Percentiles rank a stretch among this genome's conserved stretches.
Conservation (phyloP, 92 coral and sea anemone genomes). For the Plumapathes pennacea region DNA sequence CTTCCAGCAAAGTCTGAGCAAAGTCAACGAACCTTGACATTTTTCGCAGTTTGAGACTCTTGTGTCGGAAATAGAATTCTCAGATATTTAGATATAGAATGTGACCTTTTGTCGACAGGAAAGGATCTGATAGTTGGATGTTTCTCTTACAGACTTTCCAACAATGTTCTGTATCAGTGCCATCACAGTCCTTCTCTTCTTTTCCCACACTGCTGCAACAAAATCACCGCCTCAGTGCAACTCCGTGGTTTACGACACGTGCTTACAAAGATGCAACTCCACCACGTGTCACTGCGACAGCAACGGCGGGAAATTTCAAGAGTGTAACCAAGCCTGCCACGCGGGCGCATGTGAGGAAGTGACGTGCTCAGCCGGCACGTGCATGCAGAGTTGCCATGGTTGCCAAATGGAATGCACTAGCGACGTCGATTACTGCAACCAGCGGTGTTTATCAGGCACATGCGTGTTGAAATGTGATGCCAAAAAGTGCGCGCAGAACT, state of each 20-base stretch:
- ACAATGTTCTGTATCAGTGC: too few species aligned
- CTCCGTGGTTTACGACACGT: conserved; percentile 37
- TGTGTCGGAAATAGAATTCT: too few species aligned
- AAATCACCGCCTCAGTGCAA: conserved; percentile 18
- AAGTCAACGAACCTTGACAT: too few species aligned
- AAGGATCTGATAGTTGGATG: too few species aligned
- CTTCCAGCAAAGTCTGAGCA: too few species aligned
- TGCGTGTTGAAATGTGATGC: conserved; percentile 71
- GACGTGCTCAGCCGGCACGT: conserved; percentile 62
- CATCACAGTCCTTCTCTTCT: too few species aligned
- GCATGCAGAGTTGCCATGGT: conserved; percentile 72
- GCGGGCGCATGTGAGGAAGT: conserved; percentile 43
- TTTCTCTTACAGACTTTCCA: too few species aligned
- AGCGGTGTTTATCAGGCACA: conserved; percentile 70
- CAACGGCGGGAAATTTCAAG: conserved; percentile 18
- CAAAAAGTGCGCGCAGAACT: conserved; percentile 44
- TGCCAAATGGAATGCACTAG: conserved; percentile 84
- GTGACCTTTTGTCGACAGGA: too few species aligned
- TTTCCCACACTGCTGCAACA: conserved; percentile 3
- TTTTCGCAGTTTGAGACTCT: too few species aligned
- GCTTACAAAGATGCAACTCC: conserved; percentile 67
- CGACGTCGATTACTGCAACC: conserved; percentile 77
- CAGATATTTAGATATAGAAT: too few species aligned
- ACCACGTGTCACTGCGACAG: conserved; percentile 51
- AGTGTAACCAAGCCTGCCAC: conserved; percentile 63